Conservation (phyloP, 2,888 invertebrate species). For the Sphaerophoria rueppellii region DNA sequence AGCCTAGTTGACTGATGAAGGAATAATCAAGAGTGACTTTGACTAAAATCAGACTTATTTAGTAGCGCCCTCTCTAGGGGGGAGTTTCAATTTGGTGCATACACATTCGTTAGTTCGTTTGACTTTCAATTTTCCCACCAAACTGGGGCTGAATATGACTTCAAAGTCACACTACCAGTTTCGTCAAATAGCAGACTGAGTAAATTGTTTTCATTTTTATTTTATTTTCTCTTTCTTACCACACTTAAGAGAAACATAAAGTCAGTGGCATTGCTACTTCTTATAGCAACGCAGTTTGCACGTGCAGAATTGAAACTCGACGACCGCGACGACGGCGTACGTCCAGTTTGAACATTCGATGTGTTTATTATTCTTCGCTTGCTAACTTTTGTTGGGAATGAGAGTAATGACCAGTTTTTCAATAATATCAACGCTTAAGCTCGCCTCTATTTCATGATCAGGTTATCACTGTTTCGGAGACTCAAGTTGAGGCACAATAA, state of each 20-base stretch:
- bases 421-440: no score
- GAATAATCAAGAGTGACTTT: constrained; percentile 15
- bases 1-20: constrained; percentile 32
- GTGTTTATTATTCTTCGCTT: no score
- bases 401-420: no score
- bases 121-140: constrained; percentile 35
- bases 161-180: constrained; percentile 40
- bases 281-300: no score
- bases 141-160: constrained; percentile 33
- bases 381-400: no score
- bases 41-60: constrained; percentile 27
- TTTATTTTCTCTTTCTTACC: not conserved
- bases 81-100: not conserved
- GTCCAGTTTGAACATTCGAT: no score
- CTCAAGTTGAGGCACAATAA: no score
- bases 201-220: constrained; percentile 30
- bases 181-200: constrained; percentile 22
- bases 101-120: constrained; percentile 2
- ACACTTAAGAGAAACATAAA: not conserved
- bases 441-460: no score
- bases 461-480: no score
- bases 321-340: no score
- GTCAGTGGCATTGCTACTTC: constrained; percentile 23
- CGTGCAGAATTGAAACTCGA: no score
- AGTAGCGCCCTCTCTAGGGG: constrained; percentile 1